Base-by-base conservation (phyloP, 1,140 invertebrate genomes). In the Heliconius congener region DNA sequence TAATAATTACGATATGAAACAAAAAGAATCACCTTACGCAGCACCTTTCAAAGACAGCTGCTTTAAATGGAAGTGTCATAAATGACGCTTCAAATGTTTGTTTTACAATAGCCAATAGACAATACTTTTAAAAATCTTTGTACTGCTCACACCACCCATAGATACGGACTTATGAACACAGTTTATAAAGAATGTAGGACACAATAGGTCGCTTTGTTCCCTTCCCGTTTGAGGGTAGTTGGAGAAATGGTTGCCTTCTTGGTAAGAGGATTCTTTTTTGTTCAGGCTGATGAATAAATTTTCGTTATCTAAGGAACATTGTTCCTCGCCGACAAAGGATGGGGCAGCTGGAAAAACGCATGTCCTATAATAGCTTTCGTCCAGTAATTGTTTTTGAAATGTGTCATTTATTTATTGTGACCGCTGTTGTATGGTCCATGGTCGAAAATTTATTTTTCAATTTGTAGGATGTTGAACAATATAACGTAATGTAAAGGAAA, bases 1-100 rank as follows among this genome's bases (percentile, higher is more conserved):
- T 74, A 73, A 79, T 84, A 88, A 92, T 91, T 90, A 90, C 82
- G 85, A 85, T 85, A 83, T 85, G 83, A 88, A 89, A 90, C 86
- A 88, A 91, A 85, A 81, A 84, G 82, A 77, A 78, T 82, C 82
- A 86, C 85, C 85, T 86, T 84, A 76, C 77, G 46, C 57, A 34
- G 73, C 76, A 90, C 88, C 87, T 89, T 90, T 87, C 73, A 27
- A 76, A 50, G 52, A 76, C 87, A 91, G 85, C 89, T 91, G 90
- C 88, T 76, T 84, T 84, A 85, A 85, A 85, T 80, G 81, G 81
- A 90, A 86, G 89, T 88, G 88, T 90, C 87, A 86, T 90, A 88
- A 90, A 90, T 83, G 88, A 88, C 86, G 84, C 85, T 77, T 85
- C 77, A 78, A 78, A 82, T 88, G 76, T 90, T 90, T 87, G 86